Evolutionary conservation across 2,888 invertebrate genomes (phyloP).

Genomic region (Thyatira batis): DNA sequence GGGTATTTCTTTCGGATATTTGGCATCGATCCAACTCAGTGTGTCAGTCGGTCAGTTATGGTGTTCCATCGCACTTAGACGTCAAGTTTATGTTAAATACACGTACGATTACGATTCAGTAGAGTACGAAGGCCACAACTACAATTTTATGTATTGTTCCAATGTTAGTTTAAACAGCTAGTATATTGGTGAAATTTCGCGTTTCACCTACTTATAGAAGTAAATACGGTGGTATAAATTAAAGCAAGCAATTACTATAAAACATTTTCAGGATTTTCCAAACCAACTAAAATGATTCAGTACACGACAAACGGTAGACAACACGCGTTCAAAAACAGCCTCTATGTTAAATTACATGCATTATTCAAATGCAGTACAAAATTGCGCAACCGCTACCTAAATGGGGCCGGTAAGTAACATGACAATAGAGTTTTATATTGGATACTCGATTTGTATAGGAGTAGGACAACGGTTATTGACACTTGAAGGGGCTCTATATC

Average conservation of each 20-base stretch:
- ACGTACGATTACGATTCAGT: slow-evolving; percentile 13
- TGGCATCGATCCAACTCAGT: slow-evolving; percentile 40
- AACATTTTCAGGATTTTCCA: too few species aligned
- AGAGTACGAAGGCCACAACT: neutral
- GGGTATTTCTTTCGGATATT: slow-evolving; percentile 39
- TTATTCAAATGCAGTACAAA: neutral
- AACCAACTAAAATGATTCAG: too few species aligned
- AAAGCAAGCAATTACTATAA: too few species aligned
- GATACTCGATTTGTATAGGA: neutral
- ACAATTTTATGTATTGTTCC: neutral
- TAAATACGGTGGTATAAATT: too few species aligned
- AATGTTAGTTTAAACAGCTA: neutral
- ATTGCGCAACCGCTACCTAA: neutral
- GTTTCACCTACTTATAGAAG: too few species aligned
- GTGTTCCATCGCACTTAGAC: slow-evolving; percentile 18
- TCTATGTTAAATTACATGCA: neutral
- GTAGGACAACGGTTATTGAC: neutral
- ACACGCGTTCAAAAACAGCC: neutral
- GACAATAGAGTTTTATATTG: neutral
- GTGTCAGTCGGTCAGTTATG: slow-evolving; percentile 21
- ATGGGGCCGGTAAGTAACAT: neutral
- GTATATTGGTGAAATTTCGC: neutral
- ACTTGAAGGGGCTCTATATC: too few species aligned
- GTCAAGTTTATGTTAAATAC: slow-evolving; percentile 14
- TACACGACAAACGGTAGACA: neutral